Evolutionary conservation across 2,888 invertebrate species (phyloP).

Genomic region (Saturnia pavonia): DNA sequence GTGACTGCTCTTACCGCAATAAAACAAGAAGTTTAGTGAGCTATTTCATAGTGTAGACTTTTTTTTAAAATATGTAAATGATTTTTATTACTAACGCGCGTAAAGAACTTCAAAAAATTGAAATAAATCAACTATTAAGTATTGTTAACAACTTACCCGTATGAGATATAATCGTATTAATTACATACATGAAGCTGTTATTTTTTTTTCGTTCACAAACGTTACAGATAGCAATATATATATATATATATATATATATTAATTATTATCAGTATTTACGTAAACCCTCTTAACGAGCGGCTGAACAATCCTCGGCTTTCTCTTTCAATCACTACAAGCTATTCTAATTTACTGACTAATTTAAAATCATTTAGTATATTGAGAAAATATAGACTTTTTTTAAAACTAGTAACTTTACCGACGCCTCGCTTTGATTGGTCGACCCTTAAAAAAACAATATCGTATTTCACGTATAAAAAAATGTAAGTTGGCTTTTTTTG

Average conservation of each 20-base stretch:
- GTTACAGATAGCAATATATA: background rate
- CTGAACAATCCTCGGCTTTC: background rate
- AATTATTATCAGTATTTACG: background rate
- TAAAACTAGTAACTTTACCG: background rate
- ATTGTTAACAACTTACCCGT: no score
- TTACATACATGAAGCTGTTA: no score
- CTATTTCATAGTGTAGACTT: no score
- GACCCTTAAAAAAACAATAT: background rate
- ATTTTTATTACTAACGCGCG: no score
- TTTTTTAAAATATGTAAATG: no score
- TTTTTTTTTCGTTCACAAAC: constrained; percentile 5
- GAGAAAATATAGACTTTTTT: background rate
- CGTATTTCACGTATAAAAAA: no score
- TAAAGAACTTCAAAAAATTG: no score
- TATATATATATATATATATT: no score
- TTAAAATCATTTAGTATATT: background rate
- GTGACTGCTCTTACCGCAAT: no score
- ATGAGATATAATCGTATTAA: background rate
- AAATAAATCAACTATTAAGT: no score
- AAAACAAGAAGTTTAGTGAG: no score
- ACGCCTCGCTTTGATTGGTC: background rate
- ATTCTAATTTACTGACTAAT: background rate
- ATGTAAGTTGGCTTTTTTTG: no score
- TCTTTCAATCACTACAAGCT: background rate
- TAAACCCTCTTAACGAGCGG: background rate